Evolutionary conservation across 2,888 invertebrate species (phyloP), one percentile per base, ranked within the genome.

Genomic region (Hesperia comma): DNA sequence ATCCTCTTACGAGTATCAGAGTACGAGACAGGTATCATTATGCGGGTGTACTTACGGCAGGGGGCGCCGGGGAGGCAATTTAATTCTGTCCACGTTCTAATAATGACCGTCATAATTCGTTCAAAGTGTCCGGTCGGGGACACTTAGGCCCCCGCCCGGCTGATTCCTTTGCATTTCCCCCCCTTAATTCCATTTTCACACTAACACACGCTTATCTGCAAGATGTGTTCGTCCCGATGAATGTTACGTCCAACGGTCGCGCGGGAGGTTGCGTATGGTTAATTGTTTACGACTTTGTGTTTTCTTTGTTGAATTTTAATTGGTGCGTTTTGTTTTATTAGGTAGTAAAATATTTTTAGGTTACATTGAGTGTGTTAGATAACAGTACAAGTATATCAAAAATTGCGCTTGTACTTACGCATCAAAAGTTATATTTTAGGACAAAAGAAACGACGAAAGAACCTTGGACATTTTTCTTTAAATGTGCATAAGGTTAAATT

Each of bases 41-140:
- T 88, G 88, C 88, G 88, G 84, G 86, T 83, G 86, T 88, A 89
- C 92, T 91, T 90, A 88, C 68, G 73, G 74, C 73, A 68, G 75
- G 75, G 75, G 69, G 70, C 73, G 67, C 76, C 75, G 82, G 86
- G 91, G 92, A 89, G 92, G 93, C 93, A 93, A 93, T 93, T 93
- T 93, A 93, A 93, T 93, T 93, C 93, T 93, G 93, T 93, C 93
- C 93, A 93, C 93, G 93, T 93, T 90, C 93, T 93, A 93, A 93
- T 93, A 93, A 93, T 93, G 93, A 93, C 93, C 92, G 92, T 93
- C 93, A 93, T 93, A 93, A 93, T 93, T 93, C 93, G 93, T 93
- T 92, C 93, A 93, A 93, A 93, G 93, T 93, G 93, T 93, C 93
- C 93, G 93, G 93, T 90, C 87, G 83, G 91, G 90, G 91, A 90